Evolutionary conservation across 2,797 vertebrate genomes (phyloP), one percentile per base, ranked within the genome.

Genomic region (Spinibarbus caldwelli): DNA sequence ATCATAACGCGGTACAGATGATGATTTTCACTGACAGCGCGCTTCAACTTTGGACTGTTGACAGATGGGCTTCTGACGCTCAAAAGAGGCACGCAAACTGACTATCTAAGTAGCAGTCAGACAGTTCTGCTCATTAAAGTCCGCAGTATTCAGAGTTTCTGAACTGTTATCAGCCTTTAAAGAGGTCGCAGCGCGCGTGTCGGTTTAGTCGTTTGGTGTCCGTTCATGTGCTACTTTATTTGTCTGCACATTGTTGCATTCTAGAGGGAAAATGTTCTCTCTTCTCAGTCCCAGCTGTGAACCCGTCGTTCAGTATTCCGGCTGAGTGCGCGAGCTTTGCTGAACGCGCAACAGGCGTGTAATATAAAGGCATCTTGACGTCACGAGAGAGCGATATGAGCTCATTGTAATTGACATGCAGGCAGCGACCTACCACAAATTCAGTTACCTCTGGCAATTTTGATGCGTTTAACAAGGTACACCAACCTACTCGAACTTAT

Each of bases 321-420:
- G 54, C 6, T 31, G 41, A 59, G 29, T 5, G 49, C 66, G 49
- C 52, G 52, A 59, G 83, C 76, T 85, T 71, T 47, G 31, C 66
- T 26, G 29, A 21, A 72, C 2, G 34, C 43, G 77, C 54, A 80
- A 85, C 84, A 85, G 84, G 54, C 57, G 8, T 11, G 21, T 49
- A 31, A 41, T 73, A 57, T 85, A 80, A 80, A 80, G 41, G 41
- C 31, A 64, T 29, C 57, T n/a, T 85, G 84, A 85, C 84, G 77
- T 85, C 84, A 85, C 41, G 31, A 49, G 29, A 62, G 9, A 26
- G 34, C 31, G 59, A 71, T 34, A 5, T 14, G 68, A 57, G 41
- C 54, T 43, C 12, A 36, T 21, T 34, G 71, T 77, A 23, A 59
- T 57, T 78, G 31, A 78, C 49, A 23, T 52, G 7, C 45, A 11